phyloP scores from a whole-genome alignment of 1,140 invertebrate species.

The Rhopalosiphum maidis region DNA sequence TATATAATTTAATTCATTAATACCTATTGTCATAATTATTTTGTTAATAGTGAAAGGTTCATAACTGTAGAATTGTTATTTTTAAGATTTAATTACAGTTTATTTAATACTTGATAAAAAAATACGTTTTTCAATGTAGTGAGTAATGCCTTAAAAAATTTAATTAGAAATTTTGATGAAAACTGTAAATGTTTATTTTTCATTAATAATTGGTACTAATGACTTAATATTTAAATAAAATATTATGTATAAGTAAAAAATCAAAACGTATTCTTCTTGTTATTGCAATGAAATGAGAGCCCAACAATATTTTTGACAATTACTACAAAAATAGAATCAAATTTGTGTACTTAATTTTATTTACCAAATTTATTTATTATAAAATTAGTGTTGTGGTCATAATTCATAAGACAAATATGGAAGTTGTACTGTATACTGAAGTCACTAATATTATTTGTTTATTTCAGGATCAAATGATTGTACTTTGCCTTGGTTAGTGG shows the following conservation, averaged over 20 bases:
- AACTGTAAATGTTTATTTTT: not conserved
- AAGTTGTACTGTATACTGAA: not conserved
- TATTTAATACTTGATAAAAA: not conserved
- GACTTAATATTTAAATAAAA: too few species aligned
- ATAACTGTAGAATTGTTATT: not conserved
- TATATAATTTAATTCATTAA: not conserved
- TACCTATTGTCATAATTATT: not conserved
- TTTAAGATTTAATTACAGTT: not conserved
- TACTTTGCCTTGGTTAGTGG: conserved; percentile 45
- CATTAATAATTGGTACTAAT: not conserved
- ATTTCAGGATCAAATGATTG: conserved; percentile 41
- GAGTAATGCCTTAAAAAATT: not conserved
- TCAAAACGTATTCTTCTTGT: not conserved
- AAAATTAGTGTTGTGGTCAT: not conserved
- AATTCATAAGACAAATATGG: not conserved
- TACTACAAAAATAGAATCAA: not conserved
- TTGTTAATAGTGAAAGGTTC: not conserved
- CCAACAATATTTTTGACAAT: not conserved
- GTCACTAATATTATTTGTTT: not conserved
- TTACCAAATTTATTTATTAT: not conserved
- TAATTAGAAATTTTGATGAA: too few species aligned
- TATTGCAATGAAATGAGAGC: not conserved
- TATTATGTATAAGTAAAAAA: not conserved
- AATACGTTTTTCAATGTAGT: not conserved
- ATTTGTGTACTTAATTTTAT: not conserved